Percentiles rank a stretch among this genome's conserved stretches.
These are phyloP conservation scores for Platycheirus rosarum DNA, from an alignment of 2,888 invertebrate genomes.

Conservation along the genomic window DNA sequence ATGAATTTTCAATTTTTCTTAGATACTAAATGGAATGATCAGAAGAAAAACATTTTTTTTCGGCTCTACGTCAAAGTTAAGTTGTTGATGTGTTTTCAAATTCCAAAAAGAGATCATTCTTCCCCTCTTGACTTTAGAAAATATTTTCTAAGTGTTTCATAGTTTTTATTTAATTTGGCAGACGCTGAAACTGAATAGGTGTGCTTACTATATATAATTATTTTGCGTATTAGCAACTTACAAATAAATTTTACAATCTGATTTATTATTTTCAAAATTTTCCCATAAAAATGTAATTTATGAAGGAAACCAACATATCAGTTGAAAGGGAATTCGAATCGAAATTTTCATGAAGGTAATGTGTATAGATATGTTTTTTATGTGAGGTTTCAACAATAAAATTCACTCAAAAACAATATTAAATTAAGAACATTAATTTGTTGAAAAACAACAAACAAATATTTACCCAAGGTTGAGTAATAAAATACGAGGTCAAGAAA, in stretches of 20 bases:
- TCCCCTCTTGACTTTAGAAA: not conserved
- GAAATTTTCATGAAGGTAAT: not conserved
- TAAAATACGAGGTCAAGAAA: not conserved
- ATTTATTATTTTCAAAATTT: too few species aligned
- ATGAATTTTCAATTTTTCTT: slow-evolving; percentile 15
- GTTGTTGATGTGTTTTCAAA: slow-evolving; percentile 31
- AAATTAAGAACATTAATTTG: not conserved
- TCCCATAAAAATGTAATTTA: slow-evolving; percentile 4
- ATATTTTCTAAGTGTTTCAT: slow-evolving; percentile 17
- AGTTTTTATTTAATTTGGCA: slow-evolving; percentile 32
- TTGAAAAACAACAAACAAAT: not conserved
- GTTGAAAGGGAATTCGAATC: too few species aligned
- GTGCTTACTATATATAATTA: too few species aligned
- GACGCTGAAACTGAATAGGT: too few species aligned
- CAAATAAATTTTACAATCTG: too few species aligned
- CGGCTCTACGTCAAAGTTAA: slow-evolving; percentile 24
- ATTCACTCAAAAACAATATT: not conserved
- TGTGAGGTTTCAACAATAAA: not conserved
- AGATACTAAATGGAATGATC: not conserved
- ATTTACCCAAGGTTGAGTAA: not conserved
- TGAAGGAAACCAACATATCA: too few species aligned
- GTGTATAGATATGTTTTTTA: too few species aligned
- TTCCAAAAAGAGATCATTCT: not conserved
- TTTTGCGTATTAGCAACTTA: too few species aligned
- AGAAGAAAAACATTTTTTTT: slow-evolving; percentile 14